These are phyloP conservation scores for Isotomurus palustris DNA, from an alignment of 2,888 invertebrate genomes.

Conservation along the genomic window DNA sequence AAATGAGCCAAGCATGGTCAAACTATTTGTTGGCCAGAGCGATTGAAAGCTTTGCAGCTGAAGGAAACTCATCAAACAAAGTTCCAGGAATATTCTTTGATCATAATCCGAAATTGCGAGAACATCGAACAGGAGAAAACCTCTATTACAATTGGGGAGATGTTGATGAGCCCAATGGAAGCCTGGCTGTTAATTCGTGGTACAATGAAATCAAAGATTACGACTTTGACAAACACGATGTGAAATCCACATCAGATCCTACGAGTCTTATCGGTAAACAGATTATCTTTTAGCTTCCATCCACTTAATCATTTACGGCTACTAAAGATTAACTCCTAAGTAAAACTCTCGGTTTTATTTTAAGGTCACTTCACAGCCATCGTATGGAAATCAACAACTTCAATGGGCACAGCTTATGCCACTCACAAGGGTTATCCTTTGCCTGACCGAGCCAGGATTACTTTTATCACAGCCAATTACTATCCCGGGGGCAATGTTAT, in stretches of 20 bases:
- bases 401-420: constrained; percentile 35
- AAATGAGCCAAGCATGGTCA: constrained; percentile 37
- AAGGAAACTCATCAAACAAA: too few species aligned
- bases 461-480: constrained; percentile 37
- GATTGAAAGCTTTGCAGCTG: constrained; percentile 6
- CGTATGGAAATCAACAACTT: constrained; percentile 29
- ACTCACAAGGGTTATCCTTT: constrained; percentile 1
- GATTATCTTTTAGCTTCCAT: background rate
- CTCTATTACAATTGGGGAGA: constrained; percentile 17
- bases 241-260: constrained; percentile 19
- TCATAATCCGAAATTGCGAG: constrained; percentile 22
- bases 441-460: constrained; percentile 16
- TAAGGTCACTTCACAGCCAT: constrained; percentile 29
- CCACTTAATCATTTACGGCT: background rate
- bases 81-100: constrained; percentile 19
- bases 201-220: constrained; percentile 41
- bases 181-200: constrained; percentile 25
- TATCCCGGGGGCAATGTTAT: constrained; percentile 30
- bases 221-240: constrained; percentile 20
- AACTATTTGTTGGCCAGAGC: constrained; percentile 15
- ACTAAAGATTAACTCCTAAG: background rate
- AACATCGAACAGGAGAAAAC: constrained; percentile 34
- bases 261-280: constrained; percentile 22
- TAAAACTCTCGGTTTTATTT: background rate
- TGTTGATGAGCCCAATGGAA: constrained; percentile 5